Percentiles rank a stretch among this genome's conserved stretches.
These are phyloP conservation scores for Penaeus vannamei DNA, from an alignment of 1,140 invertebrate species.

Conservation along the genomic window DNA sequence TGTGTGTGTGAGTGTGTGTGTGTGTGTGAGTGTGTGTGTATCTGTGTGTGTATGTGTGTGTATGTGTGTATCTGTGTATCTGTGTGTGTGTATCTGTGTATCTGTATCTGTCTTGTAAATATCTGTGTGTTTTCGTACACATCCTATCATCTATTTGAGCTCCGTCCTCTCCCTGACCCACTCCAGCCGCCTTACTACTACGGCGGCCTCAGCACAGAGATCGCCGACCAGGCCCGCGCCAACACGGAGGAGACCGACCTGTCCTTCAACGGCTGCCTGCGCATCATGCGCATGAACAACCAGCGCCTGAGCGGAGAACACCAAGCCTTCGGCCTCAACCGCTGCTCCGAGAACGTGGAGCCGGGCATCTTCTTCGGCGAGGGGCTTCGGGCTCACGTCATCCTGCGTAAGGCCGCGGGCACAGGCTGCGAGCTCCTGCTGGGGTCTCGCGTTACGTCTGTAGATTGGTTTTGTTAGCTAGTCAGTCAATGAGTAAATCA, in stretches of 20 bases:
- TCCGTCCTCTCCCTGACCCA: neutral
- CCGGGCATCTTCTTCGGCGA: conserved; percentile 90
- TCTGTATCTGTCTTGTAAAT: neutral
- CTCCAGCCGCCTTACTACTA: conserved; percentile 83
- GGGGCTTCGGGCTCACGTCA: conserved; percentile 78
- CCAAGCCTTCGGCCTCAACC: conserved; percentile 77
- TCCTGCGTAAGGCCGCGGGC: conserved; percentile 75
- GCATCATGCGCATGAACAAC: conserved; percentile 82
- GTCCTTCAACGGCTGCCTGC: conserved; percentile 90
- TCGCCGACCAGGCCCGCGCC: conserved; percentile 51
- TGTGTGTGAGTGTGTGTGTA: too few species aligned
- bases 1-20: too few species aligned
- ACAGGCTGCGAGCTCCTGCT: too few species aligned
- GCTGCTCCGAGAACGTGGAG: conserved; percentile 88
- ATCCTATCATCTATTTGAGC: too few species aligned
- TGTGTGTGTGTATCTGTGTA: too few species aligned
- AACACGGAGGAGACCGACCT: conserved; percentile 75
- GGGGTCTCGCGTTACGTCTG: too few species aligned
- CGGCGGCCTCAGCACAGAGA: conserved; percentile 78
- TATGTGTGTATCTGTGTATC: too few species aligned
- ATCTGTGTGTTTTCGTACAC: neutral
- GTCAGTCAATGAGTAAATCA: too few species aligned
- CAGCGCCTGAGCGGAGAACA: conserved; percentile 77
- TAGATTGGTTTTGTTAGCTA: too few species aligned
- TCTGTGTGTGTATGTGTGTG: too few species aligned